A percentile compares a stretch with the other conserved stretches of the same genome.
Conservation (phyloP, 2,113 vertebrate genomes). For the Fregata magnificens region DNA sequence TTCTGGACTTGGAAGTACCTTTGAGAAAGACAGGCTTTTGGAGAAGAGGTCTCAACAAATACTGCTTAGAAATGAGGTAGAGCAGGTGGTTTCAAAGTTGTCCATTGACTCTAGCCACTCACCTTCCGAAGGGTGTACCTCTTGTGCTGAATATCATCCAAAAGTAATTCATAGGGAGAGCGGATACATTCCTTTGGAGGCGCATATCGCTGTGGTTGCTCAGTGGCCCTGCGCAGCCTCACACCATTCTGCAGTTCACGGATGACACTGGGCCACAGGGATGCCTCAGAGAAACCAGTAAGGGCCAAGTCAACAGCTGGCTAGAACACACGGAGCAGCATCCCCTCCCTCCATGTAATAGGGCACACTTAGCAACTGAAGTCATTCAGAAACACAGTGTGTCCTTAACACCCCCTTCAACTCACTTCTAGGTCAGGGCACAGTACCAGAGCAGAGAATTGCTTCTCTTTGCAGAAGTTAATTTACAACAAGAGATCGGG, state of each 20-base stretch:
- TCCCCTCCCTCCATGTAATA: neutral
- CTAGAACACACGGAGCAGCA: neutral
- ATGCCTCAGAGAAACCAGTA: neutral
- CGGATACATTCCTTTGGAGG: neutral
- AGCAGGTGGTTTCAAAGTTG: neutral
- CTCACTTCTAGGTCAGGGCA: neutral
- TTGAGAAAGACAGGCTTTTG: neutral
- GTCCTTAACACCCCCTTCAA: neutral
- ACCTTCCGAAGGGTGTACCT: constrained; percentile 72
- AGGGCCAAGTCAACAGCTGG: neutral
- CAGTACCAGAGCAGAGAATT: neutral
- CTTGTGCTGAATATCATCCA: constrained; percentile 69
- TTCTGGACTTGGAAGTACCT: neutral
- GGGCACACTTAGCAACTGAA: neutral
- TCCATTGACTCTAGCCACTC: neutral
- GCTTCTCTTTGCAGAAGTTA: neutral
- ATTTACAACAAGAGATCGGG: neutral
- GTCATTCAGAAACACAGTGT: neutral
- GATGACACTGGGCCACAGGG: constrained; percentile 47
- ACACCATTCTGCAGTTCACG: constrained; percentile 61
- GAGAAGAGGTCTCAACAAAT: neutral
- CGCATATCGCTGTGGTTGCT: fast-evolving
- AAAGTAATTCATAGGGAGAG: constrained; percentile 59
- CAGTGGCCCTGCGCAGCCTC: constrained; percentile 1
- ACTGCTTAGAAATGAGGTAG: neutral